These are phyloP conservation scores for Rhinopithecus roxellana DNA, from an alignment of 2,113 vertebrate genomes.

Conservation along the genomic window DNA sequence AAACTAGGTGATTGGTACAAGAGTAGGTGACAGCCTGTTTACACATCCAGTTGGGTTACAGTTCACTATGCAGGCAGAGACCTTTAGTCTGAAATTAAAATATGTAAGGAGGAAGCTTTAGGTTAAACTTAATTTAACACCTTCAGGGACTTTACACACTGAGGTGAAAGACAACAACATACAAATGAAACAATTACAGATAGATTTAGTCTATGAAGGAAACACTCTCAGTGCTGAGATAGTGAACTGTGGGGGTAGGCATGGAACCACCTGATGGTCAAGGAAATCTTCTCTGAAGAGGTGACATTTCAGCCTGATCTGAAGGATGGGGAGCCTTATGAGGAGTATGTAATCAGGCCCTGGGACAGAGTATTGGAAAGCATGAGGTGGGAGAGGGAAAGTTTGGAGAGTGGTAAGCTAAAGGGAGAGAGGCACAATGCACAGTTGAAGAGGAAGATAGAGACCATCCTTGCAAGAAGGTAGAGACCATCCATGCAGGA, in stretches of 20 bases:
- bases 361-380: neutral
- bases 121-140: too few species aligned
- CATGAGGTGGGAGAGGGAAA: fast-evolving
- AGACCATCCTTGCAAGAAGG: neutral
- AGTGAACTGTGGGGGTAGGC: neutral
- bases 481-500: neutral
- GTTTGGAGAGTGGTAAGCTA: neutral
- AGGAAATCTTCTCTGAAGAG: neutral
- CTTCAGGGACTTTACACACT: neutral
- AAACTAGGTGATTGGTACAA: too few species aligned
- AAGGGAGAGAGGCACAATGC: neutral
- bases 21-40: too few species aligned
- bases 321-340: neutral
- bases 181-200: neutral
- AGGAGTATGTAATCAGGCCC: neutral
- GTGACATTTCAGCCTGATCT: neutral
- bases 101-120: too few species aligned
- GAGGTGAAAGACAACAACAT: neutral
- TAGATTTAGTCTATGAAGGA: neutral
- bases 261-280: neutral
- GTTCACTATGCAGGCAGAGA: too few species aligned
- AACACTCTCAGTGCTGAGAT: neutral
- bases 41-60: too few species aligned
- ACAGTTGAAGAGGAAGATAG: neutral
- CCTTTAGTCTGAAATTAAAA: too few species aligned